Base-by-base conservation (phyloP, 1,140 invertebrate species). In the Drosophila subpulchrella region DNA sequence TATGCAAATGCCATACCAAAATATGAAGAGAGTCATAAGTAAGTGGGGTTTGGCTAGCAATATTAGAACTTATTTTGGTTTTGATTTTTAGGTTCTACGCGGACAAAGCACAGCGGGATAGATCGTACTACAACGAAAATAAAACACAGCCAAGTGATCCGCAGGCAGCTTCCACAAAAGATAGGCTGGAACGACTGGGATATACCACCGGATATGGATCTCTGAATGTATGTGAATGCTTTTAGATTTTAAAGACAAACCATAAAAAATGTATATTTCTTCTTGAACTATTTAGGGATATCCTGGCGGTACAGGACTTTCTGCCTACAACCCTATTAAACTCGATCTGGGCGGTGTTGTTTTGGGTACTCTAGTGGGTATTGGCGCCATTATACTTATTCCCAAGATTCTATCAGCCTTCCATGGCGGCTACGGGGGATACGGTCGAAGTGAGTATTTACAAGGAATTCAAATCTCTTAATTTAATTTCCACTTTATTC, bases 321-420 rank as follows among this genome's bases (percentile, higher is more conserved):
- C 94, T 3, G 89, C 92, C 1, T 96, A 96, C 59, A 94, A 94
- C 10, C 95, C 96, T 1, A 93, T 96, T n/a, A 97, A 96, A 92
- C 95, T 97, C 39, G 96, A 97, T 77, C 92, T 97, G 1, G 96
- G 96, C 6, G 96, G 96, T n/a, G 94, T 97, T 30, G 93, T 97
- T 4, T 91, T 97, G 8, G 96, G 96, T 0, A 96, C 96, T 7
- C 94, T 97, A 0, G 93, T 97, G 46, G 96, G 96, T 3, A 94
- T 97, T 34, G 96, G 96, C 24, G 96, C 96, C 3, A 94, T 97
- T 42, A 93, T 97, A 10, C 94, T 97, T 0, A 93, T 97, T 27
- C 96, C 96, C 0, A 97, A 97, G 91, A 88, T 97, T 20, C 93
- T 97, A 1, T 94, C 95, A 42, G 93, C 96, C 0, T 94, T 97